These are phyloP conservation scores for Parasteatoda lunata DNA, from an alignment of 2,888 invertebrate genomes.

Conservation along the genomic window DNA sequence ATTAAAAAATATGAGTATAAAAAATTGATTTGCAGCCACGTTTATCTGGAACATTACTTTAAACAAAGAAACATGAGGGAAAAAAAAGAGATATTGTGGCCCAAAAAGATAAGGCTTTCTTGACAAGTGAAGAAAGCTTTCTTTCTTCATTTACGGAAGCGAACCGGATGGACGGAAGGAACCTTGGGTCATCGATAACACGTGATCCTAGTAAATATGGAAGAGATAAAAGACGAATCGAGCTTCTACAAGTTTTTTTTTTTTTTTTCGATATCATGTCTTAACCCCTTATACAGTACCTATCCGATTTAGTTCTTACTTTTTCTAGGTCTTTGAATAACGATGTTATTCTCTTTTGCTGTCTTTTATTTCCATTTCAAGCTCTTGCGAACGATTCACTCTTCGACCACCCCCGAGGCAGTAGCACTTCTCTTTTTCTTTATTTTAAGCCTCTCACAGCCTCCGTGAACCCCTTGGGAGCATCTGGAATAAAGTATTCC, in stretches of 20 bases:
- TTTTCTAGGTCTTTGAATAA: slow-evolving; percentile 39
- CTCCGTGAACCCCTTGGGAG: not conserved
- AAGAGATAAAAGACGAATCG: slow-evolving; percentile 16
- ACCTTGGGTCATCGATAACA: slow-evolving; percentile 50
- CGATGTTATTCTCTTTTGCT: slow-evolving; percentile 22
- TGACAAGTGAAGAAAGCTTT: slow-evolving; percentile 37
- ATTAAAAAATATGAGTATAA: no score
- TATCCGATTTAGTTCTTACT: not conserved
- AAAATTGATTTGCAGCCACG: no score
- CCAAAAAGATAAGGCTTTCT: slow-evolving; percentile 33
- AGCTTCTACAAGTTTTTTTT: not conserved
- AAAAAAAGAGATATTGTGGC: not conserved
- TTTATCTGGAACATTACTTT: no score
- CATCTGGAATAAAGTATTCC: slow-evolving; percentile 11
- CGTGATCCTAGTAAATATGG: slow-evolving; percentile 59
- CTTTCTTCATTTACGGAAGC: slow-evolving; percentile 28
- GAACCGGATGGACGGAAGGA: slow-evolving; percentile 49
- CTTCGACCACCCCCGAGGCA: not conserved
- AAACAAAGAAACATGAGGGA: no score
- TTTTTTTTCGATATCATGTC: not conserved
- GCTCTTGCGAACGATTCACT: slow-evolving; percentile 44
- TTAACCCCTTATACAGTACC: not conserved
- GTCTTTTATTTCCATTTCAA: slow-evolving; percentile 42
- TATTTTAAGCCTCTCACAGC: slow-evolving; percentile 5
- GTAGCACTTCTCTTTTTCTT: not conserved